Percentiles rank a stretch among this genome's conserved stretches.
Conservation (phyloP, 2,797 vertebrate species). For the Garrulus glandarius region DNA sequence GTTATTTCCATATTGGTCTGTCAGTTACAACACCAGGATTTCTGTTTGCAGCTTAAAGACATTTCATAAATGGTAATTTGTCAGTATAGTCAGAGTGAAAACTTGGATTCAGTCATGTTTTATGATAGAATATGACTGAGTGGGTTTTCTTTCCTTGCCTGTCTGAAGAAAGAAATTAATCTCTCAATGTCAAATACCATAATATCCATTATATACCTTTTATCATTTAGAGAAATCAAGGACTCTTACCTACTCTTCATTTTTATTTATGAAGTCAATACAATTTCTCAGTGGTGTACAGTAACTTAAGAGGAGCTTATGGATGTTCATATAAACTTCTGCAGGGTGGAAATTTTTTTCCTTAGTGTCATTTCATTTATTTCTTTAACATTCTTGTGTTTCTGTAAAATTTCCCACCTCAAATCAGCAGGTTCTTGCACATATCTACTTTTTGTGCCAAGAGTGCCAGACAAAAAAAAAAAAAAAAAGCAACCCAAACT, state of each 20-base stretch:
- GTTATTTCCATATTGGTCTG: neutral
- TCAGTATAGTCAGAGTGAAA: neutral
- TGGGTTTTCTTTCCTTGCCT: neutral
- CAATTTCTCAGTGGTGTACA: neutral
- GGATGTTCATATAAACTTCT: neutral
- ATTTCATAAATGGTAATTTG: neutral
- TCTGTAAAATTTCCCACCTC: neutral
- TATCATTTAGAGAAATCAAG: neutral
- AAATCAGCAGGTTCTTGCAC: neutral
- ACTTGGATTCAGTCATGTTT: neutral
- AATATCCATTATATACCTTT: neutral
- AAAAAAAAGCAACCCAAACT: fast-evolving
- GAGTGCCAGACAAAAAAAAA: neutral
- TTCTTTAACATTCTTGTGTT: neutral
- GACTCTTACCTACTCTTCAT: neutral
- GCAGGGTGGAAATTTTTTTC: neutral
- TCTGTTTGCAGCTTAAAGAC: neutral
- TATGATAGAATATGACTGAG: neutral
- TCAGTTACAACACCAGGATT: neutral
- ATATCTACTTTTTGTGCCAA: neutral
- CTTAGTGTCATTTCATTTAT: neutral
- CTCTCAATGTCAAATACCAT: neutral
- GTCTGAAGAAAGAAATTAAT: neutral
- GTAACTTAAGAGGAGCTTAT: neutral
- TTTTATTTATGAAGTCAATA: neutral